phyloP scores from a whole-genome alignment of 2,113 vertebrate species.

The Chascanopsetta lugubris region DNA sequence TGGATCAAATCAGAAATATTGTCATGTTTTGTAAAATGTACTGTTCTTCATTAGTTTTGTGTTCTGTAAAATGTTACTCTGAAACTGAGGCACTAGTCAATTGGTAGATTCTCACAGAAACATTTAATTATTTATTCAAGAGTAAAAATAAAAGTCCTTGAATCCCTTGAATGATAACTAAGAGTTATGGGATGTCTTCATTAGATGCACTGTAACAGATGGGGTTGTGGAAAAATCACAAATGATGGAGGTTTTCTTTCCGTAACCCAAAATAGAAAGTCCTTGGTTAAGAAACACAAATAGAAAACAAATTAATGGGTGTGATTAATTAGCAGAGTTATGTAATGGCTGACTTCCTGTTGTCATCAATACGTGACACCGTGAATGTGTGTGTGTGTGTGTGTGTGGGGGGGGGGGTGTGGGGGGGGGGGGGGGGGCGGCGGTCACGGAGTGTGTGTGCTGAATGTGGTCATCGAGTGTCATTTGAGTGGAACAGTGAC shows the following conservation, averaged over 20 bases:
- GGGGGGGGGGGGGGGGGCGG: constrained; percentile 17
- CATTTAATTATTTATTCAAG: too few species aligned
- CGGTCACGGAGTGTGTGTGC: constrained; percentile 19
- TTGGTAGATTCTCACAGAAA: too few species aligned
- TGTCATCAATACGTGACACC: constrained; percentile 43
- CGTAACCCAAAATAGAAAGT: neutral
- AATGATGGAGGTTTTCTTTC: neutral
- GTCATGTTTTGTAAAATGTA: too few species aligned
- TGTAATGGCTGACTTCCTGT: constrained; percentile 47
- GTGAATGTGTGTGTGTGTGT: too few species aligned
- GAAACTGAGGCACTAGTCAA: too few species aligned
- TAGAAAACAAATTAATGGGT: constrained; percentile 42
- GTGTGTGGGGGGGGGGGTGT: too few species aligned
- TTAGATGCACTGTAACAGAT: too few species aligned
- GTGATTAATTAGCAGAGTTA: constrained; percentile 55
- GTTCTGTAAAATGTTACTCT: too few species aligned
- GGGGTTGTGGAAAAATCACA: neutral
- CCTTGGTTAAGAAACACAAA: constrained; percentile 41
- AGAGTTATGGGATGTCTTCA: neutral
- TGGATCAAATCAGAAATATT: too few species aligned
- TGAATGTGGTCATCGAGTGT: constrained; percentile 20
- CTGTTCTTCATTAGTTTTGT: too few species aligned
- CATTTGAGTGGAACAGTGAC: neutral
- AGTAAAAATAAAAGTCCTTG: too few species aligned
- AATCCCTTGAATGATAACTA: neutral